Conservation (phyloP, 2,888 invertebrate genomes). For the Apomyelois bistriatella region DNA sequence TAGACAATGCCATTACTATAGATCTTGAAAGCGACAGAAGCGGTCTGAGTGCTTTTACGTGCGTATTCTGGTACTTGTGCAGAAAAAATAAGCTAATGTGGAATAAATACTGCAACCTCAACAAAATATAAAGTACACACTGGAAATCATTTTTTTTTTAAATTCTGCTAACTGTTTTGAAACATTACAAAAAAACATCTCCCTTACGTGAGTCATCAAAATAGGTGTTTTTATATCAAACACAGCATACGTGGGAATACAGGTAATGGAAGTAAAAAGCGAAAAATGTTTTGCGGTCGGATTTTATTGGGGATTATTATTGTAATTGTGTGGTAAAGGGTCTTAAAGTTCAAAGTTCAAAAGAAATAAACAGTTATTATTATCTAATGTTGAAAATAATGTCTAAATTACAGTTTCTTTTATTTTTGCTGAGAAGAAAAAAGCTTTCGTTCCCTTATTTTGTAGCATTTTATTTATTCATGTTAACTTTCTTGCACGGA, state of each 20-base stretch:
- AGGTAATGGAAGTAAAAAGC: conserved; percentile 32
- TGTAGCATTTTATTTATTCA: too few relatives aligned
- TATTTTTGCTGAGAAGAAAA: not conserved
- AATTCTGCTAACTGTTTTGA: too few relatives aligned
- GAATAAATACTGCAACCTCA: too few relatives aligned
- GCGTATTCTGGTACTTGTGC: too few relatives aligned
- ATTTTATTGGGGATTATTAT: conserved; percentile 20
- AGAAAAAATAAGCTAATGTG: too few relatives aligned
- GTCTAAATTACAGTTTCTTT: not conserved
- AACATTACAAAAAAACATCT: not conserved
- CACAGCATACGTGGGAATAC: conserved; percentile 34
- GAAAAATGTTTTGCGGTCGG: conserved; percentile 32
- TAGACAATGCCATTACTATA: too few relatives aligned
- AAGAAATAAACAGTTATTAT: not conserved
- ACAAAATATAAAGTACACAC: too few relatives aligned
- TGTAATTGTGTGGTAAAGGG: conserved; percentile 26
- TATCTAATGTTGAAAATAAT: not conserved
- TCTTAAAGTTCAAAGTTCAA: conserved; percentile 27
- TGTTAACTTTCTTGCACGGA: too few relatives aligned
- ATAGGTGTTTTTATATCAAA: not conserved
- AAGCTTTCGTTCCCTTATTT: too few relatives aligned
- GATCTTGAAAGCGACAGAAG: too few relatives aligned
- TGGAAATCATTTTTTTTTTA: too few relatives aligned
- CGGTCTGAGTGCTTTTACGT: too few relatives aligned
- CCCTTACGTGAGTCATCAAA: conserved; percentile 1